phyloP scores from a whole-genome alignment of 23 tunicate species.

The Trididemnum nubilum region DNA sequence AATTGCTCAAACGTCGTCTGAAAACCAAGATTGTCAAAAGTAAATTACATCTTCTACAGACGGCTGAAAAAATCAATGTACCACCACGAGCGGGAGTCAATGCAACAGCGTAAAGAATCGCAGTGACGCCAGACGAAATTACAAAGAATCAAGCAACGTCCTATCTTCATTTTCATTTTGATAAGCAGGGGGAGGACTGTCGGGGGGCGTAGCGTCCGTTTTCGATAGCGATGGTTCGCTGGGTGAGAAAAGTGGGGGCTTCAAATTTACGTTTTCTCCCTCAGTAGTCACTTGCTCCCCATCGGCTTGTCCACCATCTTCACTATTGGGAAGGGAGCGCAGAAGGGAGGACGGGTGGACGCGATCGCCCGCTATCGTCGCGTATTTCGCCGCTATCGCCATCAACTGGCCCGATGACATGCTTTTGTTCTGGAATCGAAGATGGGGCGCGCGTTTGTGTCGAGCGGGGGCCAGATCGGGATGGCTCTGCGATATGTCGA shows the following conservation, averaged over 20 bases:
- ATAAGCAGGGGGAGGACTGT: background rate
- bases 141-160: background rate
- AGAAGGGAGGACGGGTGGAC: slow-evolving; percentile 41
- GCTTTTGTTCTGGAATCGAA: slow-evolving; percentile 51
- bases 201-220: background rate
- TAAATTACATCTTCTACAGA: too few species aligned
- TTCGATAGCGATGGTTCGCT: background rate
- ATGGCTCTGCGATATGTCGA: slow-evolving; percentile 35
- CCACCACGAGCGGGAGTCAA: too few species aligned
- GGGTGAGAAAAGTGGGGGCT: background rate
- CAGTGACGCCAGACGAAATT: too few species aligned
- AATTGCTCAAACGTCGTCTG: too few species aligned
- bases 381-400: slow-evolving; percentile 71
- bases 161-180: background rate
- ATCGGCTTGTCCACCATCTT: too few species aligned
- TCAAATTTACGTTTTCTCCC: background rate
- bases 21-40: too few species aligned
- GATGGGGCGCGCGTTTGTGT: slow-evolving; percentile 25
- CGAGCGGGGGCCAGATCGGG: slow-evolving; percentile 49
- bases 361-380: slow-evolving; percentile 60
- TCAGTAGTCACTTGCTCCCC: background rate
- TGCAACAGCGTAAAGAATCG: too few species aligned
- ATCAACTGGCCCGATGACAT: slow-evolving; percentile 74
- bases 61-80: too few species aligned
- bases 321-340: slow-evolving; percentile 11